These are phyloP conservation scores for Ectropis grisescens DNA, from an alignment of 1,140 invertebrate genomes.

Conservation along the genomic window DNA sequence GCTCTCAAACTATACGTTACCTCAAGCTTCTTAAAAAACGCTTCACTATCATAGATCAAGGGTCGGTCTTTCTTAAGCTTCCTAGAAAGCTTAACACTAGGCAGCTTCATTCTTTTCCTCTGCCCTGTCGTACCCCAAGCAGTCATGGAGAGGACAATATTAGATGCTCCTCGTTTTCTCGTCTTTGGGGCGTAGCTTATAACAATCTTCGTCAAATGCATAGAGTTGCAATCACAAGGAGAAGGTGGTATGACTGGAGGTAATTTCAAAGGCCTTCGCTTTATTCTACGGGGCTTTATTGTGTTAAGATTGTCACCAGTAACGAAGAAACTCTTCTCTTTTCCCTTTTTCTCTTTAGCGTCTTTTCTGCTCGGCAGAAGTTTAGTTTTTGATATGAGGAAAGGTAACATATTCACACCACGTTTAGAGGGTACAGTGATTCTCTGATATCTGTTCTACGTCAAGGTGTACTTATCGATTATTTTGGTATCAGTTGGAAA, in stretches of 20 bases:
- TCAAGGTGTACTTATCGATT: conserved; percentile 25
- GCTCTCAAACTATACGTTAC: too few species aligned
- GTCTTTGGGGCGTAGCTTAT: conserved; percentile 41
- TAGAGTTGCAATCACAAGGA: conserved; percentile 35
- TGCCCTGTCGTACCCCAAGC: conserved; percentile 32
- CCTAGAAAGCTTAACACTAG: conserved; percentile 24
- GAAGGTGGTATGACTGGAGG: conserved; percentile 12
- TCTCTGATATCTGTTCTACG: conserved; percentile 17
- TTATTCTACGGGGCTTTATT: conserved; percentile 20
- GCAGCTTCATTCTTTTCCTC: conserved; percentile 38
- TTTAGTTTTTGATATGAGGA: conserved; percentile 48
- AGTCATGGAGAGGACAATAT: conserved; percentile 38
- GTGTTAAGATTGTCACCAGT: conserved; percentile 24
- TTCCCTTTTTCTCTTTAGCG: conserved; percentile 22
- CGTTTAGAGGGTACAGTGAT: too few species aligned
- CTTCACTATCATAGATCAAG: conserved; percentile 32
- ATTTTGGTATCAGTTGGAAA: conserved; percentile 15
- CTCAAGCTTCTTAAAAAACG: conserved; percentile 61
- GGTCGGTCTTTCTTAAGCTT: conserved; percentile 31
- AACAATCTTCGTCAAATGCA: conserved; percentile 46
- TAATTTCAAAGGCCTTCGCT: conserved; percentile 22
- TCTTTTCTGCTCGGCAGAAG: conserved; percentile 35
- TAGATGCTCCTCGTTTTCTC: conserved; percentile 37
- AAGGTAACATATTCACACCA: conserved; percentile 34
- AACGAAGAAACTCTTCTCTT: conserved; percentile 23